A percentile compares a stretch with the other conserved stretches of the same genome.
phyloP scores from a whole-genome alignment of 2,113 vertebrate genomes.

The Corvus hawaiiensis region DNA sequence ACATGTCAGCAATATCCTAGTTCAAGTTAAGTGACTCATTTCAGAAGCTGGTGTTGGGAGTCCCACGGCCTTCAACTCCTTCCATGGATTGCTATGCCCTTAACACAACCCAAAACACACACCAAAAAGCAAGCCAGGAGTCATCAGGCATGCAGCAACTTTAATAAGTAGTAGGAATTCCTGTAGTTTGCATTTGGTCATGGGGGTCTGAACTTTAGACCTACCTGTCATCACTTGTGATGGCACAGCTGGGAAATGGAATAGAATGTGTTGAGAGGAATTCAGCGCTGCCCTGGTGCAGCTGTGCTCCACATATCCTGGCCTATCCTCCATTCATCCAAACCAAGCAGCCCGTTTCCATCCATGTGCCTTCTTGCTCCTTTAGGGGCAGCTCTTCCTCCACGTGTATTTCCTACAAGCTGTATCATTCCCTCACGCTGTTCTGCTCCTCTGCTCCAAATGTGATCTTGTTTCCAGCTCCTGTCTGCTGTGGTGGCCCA shows the following conservation, averaged over 20 bases:
- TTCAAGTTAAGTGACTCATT: background rate
- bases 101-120: background rate
- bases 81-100: background rate
- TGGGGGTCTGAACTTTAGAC: background rate
- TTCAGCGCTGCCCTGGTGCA: background rate
- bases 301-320: background rate
- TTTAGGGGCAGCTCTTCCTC: background rate
- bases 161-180: background rate
- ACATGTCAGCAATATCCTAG: background rate
- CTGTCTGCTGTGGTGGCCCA: background rate
- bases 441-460: background rate
- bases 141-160: background rate
- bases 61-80: background rate
- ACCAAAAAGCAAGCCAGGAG: background rate
- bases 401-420: background rate
- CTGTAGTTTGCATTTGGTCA: background rate
- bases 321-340: background rate
- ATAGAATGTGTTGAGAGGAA: background rate
- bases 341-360: background rate
- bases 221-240: background rate
- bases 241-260: background rate
- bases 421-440: background rate
- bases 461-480: rapidly evolving
- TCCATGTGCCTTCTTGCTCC: background rate
- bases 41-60: background rate